Conservation (phyloP, 30 jellyfish, hydroid and myxozoan genomes). For the Cassiopea xamachana region DNA sequence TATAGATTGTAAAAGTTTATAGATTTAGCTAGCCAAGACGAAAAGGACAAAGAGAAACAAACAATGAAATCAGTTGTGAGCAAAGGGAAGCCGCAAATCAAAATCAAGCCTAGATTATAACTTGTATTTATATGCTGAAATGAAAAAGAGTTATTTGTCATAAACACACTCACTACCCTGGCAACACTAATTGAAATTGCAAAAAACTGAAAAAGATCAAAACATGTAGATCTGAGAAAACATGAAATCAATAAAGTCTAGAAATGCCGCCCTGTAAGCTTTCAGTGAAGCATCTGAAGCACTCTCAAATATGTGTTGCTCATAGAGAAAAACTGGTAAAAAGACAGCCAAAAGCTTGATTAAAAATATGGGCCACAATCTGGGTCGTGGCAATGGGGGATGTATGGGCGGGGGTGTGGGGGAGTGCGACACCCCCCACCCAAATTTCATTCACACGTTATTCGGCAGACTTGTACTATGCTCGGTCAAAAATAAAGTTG, state of each 20-base stretch:
- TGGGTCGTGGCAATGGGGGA: too few species aligned
- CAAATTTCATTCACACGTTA: too few species aligned
- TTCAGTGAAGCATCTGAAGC: not conserved
- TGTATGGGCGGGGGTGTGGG: too few species aligned
- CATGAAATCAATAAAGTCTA: not conserved
- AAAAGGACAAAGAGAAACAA: conserved; percentile 15
- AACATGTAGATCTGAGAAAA: not conserved
- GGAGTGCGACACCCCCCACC: too few species aligned
- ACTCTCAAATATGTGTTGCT: not conserved
- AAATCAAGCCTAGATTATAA: conserved; percentile 1
- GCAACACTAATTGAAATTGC: not conserved
- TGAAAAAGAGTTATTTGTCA: not conserved
- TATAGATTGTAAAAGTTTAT: not conserved
- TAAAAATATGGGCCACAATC: too few species aligned
- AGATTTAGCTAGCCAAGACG: conserved; percentile 1
- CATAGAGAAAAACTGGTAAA: not conserved
- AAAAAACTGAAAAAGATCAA: conserved; percentile 13
- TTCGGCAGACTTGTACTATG: too few species aligned
- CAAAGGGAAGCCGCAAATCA: conserved; percentile 14
- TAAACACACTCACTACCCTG: not conserved
- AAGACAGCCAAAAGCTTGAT: not conserved
- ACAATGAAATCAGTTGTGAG: not conserved
- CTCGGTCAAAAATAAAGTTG: too few species aligned
- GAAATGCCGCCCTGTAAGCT: not conserved
- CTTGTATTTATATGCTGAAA: not conserved